These are phyloP conservation scores for Panzeria rudis DNA, from an alignment of 2,888 invertebrate genomes.

Conservation along the genomic window DNA sequence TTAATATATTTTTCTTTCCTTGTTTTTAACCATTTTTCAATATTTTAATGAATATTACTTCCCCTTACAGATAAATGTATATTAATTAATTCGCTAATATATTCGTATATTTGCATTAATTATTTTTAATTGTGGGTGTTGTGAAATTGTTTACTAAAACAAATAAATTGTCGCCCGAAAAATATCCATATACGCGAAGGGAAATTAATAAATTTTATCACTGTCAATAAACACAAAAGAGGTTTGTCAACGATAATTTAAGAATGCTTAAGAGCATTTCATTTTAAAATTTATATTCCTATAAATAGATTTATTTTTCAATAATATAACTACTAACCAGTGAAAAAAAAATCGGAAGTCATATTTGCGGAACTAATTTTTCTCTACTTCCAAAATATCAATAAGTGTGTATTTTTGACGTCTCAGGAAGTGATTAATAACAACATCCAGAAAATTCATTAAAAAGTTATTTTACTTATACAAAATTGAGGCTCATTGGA, in stretches of 20 bases:
- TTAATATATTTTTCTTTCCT: neutral
- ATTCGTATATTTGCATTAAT: constrained; percentile 15
- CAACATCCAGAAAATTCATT: too few species aligned
- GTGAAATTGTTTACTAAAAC: neutral
- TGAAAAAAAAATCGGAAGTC: too few species aligned
- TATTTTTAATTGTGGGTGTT: constrained; percentile 45
- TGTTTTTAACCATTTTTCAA: constrained; percentile 20
- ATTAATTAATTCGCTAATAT: constrained; percentile 46
- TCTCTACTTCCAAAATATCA: too few species aligned
- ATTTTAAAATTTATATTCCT: neutral
- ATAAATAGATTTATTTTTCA: neutral
- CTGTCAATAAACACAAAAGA: constrained; percentile 4
- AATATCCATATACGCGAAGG: neutral
- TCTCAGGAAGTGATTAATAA: too few species aligned
- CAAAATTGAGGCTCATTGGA: too few species aligned
- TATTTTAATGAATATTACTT: constrained; percentile 27
- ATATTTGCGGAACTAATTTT: too few species aligned
- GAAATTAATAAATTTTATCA: neutral
- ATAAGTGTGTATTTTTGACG: too few species aligned
- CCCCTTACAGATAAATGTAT: neutral
- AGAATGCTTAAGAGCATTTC: neutral
- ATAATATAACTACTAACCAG: too few species aligned
- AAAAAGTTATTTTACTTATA: too few species aligned
- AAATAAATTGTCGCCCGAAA: constrained; percentile 25
- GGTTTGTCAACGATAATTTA: neutral